Evolutionary conservation across 2,888 invertebrate genomes (phyloP).

Genomic region (Agriotes lineatus): DNA sequence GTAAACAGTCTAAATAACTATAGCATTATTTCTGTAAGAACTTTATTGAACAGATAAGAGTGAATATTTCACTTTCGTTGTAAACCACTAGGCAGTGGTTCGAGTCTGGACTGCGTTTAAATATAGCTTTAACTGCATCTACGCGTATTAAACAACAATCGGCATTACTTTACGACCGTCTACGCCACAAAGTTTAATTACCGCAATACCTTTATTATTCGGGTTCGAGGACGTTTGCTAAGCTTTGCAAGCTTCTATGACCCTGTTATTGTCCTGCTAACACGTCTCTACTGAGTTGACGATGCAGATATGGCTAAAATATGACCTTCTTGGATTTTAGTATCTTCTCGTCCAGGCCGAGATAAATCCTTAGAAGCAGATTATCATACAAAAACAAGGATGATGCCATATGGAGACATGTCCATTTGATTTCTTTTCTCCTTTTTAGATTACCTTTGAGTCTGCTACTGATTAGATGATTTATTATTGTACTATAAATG

Average conservation of each 20-base stretch:
- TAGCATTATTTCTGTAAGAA: no score
- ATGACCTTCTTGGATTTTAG: background rate
- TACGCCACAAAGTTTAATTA: constrained; percentile 18
- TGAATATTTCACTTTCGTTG: no score
- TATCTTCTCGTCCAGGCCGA: no score
- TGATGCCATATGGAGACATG: no score
- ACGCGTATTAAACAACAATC: constrained; percentile 10
- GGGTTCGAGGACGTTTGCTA: constrained; percentile 12
- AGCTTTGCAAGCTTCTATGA: background rate
- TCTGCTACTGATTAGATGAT: no score
- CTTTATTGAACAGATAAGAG: background rate
- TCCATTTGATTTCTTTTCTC: no score
- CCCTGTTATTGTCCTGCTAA: background rate
- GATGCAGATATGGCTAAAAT: background rate
- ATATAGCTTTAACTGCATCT: constrained; percentile 2
- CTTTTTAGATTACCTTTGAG: no score
- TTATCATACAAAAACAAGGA: no score
- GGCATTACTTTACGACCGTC: constrained; percentile 21
- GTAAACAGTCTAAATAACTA: no score
- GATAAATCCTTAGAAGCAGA: no score
- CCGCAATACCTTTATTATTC: constrained; percentile 8
- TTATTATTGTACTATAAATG: no score
- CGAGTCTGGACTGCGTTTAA: background rate
- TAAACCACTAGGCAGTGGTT: no score
- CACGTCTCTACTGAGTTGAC: background rate